Evolutionary conservation across 2,113 vertebrate species (phyloP).

Genomic region (Lepus timidus): DNA sequence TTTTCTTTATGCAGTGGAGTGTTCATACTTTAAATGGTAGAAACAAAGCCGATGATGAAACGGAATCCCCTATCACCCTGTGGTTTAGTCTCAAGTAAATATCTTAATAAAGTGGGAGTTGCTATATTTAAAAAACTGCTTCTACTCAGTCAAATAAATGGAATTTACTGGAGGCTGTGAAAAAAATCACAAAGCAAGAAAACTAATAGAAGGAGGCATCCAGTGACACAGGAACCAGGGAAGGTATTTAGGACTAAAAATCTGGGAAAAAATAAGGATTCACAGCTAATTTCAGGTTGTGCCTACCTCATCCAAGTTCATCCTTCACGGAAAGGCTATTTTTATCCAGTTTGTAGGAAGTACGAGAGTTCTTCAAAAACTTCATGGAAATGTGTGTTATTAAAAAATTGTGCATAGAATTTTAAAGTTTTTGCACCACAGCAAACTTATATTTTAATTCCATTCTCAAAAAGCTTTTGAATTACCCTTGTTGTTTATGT

Average conservation of each 20-base stretch:
- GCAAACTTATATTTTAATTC: too few species aligned
- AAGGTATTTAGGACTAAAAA: neutral
- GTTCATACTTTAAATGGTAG: too few species aligned
- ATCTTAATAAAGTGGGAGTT: too few species aligned
- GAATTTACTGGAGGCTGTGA: neutral
- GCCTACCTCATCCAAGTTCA: neutral
- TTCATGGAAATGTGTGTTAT: too few species aligned
- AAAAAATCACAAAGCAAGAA: neutral
- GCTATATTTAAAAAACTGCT: neutral
- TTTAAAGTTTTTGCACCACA: too few species aligned
- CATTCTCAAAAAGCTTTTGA: too few species aligned
- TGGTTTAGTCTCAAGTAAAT: too few species aligned
- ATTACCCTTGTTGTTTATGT: neutral
- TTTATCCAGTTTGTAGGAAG: neutral
- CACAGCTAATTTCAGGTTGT: neutral
- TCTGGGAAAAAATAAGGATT: neutral
- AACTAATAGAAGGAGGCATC: neutral
- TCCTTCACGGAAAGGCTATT: neutral
- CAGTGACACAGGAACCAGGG: neutral
- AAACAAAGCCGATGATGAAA: too few species aligned
- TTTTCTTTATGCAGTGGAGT: too few species aligned
- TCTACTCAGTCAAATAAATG: neutral
- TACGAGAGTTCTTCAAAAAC: neutral
- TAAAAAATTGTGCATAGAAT: too few species aligned
- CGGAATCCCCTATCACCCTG: too few species aligned